A percentile compares a stretch with the other conserved stretches of the same genome.
Conservation (phyloP, 2,888 invertebrate genomes). For the Drosophila borealis region DNA sequence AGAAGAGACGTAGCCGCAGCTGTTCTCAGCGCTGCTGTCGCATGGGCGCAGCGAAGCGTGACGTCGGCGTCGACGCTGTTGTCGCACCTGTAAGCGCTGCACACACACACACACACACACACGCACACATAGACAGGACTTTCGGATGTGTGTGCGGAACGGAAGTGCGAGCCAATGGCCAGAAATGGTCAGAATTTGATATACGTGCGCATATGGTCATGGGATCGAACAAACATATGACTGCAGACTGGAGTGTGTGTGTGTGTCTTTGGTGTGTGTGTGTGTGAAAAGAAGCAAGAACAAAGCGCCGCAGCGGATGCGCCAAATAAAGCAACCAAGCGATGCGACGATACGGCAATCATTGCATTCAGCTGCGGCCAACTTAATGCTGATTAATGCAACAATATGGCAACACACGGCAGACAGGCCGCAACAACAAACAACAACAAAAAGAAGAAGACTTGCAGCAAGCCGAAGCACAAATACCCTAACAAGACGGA, state of each 20-base stretch:
- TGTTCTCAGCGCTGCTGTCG: slow-evolving; percentile 51
- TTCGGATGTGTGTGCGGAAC: slow-evolving; percentile 31
- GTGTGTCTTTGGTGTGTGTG: slow-evolving; percentile 7
- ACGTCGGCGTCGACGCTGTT: slow-evolving; percentile 8
- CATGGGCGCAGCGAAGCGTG: slow-evolving; percentile 35
- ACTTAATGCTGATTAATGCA: slow-evolving; percentile 52
- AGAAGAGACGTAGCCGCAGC: slow-evolving; percentile 36
- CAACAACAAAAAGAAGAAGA: slow-evolving; percentile 20
- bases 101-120: slow-evolving; percentile 11
- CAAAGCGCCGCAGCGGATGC: slow-evolving; percentile 71
- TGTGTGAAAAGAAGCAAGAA: slow-evolving; percentile 18
- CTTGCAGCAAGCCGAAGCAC: too few species aligned
- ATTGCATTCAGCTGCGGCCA: slow-evolving; percentile 40
- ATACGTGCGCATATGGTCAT: slow-evolving; percentile 53
- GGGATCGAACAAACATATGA: slow-evolving; percentile 45
- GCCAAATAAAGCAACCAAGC: slow-evolving; percentile 64
- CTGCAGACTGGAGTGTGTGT: not conserved
- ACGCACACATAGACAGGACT: slow-evolving; percentile 43
- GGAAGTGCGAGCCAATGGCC: slow-evolving; percentile 76
- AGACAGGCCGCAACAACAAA: not conserved
- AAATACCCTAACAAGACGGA: too few species aligned
- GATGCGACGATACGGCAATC: slow-evolving; percentile 44
- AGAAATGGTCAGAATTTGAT: slow-evolving; percentile 71
- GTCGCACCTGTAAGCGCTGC: slow-evolving; percentile 55
- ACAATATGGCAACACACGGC: slow-evolving; percentile 34